These are phyloP conservation scores for Artibeus lituratus DNA, from an alignment of 2,797 vertebrate genomes.

Conservation along the genomic window DNA sequence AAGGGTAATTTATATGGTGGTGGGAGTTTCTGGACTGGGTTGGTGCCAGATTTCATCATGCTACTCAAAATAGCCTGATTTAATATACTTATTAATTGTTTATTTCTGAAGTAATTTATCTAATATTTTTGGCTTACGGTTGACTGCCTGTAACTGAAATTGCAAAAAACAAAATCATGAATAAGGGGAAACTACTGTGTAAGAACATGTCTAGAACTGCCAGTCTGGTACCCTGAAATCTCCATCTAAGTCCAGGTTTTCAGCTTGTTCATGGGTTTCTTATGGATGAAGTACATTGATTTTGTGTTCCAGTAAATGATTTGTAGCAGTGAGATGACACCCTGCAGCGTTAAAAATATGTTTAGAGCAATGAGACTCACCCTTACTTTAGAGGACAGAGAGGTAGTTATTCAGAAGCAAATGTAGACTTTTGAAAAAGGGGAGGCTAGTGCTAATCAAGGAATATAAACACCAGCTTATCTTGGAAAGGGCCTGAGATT, in stretches of 20 bases:
- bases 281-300: background rate
- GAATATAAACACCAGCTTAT: background rate
- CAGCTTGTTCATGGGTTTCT: background rate
- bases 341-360: background rate
- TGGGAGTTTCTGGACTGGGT: too few species aligned
- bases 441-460: background rate
- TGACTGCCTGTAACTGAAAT: background rate
- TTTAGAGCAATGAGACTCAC: background rate
- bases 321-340: background rate
- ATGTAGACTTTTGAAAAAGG: background rate
- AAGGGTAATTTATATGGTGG: background rate
- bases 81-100: background rate
- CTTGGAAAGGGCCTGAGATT: background rate
- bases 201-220: background rate
- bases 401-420: background rate
- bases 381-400: background rate
- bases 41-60: background rate
- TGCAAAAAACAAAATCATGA: background rate
- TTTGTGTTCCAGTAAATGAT: background rate
- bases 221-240: background rate
- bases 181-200: background rate
- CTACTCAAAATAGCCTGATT: background rate
- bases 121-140: background rate
- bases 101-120: background rate
- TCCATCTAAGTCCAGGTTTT: background rate